Evolutionary conservation across 2,113 vertebrate species (phyloP).

Genomic region (Deroptyus accipitrinus): DNA sequence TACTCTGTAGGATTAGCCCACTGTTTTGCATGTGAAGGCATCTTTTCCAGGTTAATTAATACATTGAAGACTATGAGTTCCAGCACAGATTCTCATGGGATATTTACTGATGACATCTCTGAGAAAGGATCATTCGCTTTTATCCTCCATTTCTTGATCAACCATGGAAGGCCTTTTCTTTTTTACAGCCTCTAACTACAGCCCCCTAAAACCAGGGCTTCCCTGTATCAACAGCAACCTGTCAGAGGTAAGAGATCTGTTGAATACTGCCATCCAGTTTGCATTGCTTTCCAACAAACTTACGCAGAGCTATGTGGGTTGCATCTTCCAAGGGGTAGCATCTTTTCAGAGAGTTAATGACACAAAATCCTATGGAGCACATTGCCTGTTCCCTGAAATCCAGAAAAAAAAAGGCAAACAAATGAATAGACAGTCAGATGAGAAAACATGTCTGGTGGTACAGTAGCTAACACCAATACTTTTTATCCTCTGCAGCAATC

Average conservation of each 20-base stretch:
- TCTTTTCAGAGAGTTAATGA: conserved; percentile 90
- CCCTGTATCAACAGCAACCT: background rate
- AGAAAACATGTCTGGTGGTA: background rate
- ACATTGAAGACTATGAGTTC: background rate
- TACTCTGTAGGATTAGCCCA: background rate
- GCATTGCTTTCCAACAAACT: conserved; percentile 32
- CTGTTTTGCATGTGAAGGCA: background rate
- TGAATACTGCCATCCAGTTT: background rate
- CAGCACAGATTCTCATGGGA: background rate
- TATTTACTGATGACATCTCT: background rate
- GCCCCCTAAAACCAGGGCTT: background rate
- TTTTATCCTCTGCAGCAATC: background rate
- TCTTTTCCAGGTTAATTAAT: background rate
- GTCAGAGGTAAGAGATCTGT: background rate
- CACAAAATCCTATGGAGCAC: conserved; percentile 90
- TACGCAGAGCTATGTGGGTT: conserved; percentile 95
- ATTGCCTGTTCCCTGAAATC: conserved; percentile 88
- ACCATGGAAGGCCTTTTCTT: background rate
- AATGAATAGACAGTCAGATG: background rate
- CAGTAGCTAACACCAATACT: background rate
- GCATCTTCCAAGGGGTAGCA: conserved; percentile 94
- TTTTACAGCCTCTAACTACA: background rate
- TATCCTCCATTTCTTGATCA: background rate
- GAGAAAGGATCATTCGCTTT: background rate
- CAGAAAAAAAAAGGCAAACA: conserved; percentile 9